Evolutionary conservation across 2,888 invertebrate species (phyloP).

Genomic region (Drosophila birchii): DNA sequence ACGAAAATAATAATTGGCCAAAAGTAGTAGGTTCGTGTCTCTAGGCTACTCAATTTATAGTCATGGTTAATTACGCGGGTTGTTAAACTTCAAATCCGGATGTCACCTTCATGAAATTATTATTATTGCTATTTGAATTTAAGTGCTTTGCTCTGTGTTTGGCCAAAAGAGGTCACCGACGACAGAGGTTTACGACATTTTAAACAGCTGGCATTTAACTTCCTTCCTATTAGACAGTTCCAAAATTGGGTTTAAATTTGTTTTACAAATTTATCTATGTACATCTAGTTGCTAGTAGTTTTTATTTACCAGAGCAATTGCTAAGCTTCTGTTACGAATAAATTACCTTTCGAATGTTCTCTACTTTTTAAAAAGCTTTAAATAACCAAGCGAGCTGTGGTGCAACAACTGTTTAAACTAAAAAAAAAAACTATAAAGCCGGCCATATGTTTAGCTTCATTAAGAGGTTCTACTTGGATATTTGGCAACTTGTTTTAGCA

Average conservation of each 20-base stretch:
- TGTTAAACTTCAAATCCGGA: conserved; percentile 44
- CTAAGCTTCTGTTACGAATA: conserved; percentile 6
- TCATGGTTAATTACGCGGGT: conserved; percentile 46
- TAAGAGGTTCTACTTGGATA: conserved; percentile 28
- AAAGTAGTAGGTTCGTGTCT: neutral
- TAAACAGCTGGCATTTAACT: conserved; percentile 4
- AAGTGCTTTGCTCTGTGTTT: conserved; percentile 13
- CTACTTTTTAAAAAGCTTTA: conserved; percentile 1
- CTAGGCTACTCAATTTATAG: conserved; percentile 37
- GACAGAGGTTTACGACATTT: conserved; percentile 18
- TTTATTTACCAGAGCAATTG: conserved; percentile 22
- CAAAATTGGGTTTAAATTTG: conserved; percentile 2
- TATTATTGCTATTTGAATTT: conserved; percentile 37
- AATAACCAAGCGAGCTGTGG: conserved; percentile 1
- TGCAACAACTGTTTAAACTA: conserved; percentile 23
- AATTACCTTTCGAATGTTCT: conserved; percentile 14
- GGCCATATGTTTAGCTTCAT: conserved; percentile 35
- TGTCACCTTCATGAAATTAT: conserved; percentile 44
- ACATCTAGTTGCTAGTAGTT: neutral
- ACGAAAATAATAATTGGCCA: conserved; percentile 35
- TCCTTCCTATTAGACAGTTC: neutral
- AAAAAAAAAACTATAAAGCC: neutral
- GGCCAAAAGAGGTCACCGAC: conserved; percentile 26
- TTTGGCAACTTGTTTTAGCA: conserved; percentile 44
- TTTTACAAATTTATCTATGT: conserved; percentile 3